phyloP scores from a whole-genome alignment of 1,140 invertebrate species.

The Arion vulgaris region DNA sequence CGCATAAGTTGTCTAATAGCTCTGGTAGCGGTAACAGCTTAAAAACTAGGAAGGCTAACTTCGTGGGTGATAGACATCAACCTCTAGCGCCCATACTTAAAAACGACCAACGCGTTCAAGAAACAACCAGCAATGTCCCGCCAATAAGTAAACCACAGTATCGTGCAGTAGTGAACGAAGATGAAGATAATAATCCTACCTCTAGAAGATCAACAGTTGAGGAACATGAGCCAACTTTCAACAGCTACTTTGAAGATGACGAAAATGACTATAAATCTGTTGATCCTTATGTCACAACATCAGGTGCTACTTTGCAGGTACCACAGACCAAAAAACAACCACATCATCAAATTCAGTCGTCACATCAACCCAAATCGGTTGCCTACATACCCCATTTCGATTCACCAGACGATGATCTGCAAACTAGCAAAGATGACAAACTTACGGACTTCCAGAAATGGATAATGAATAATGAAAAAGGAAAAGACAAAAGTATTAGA shows the following conservation, averaged over 20 bases:
- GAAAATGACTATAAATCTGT: neutral
- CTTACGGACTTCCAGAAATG: slow-evolving; percentile 64
- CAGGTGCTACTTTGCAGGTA: neutral
- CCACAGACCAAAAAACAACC: neutral
- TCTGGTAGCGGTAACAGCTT: slow-evolving; percentile 36
- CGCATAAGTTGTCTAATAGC: slow-evolving; percentile 22
- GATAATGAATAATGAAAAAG: slow-evolving; percentile 61
- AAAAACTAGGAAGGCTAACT: slow-evolving; percentile 42
- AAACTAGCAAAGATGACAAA: slow-evolving; percentile 35
- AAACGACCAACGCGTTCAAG: neutral
- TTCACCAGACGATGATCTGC: too few species aligned
- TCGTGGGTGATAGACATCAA: slow-evolving; percentile 56
- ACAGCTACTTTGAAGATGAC: slow-evolving; percentile 25
- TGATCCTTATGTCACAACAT: neutral
- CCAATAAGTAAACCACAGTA: neutral
- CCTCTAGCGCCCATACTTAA: slow-evolving; percentile 57
- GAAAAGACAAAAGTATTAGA: slow-evolving; percentile 47
- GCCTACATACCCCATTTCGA: neutral
- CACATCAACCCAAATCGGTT: neutral
- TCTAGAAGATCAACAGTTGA: slow-evolving; percentile 10
- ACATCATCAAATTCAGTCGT: neutral
- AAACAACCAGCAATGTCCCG: neutral
- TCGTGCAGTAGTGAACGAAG: neutral
- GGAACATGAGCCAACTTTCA: slow-evolving; percentile 13
- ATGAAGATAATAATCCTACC: neutral